These are phyloP conservation scores for Gonioctena quinquepunctata DNA, from an alignment of 1,140 invertebrate genomes.

Conservation along the genomic window DNA sequence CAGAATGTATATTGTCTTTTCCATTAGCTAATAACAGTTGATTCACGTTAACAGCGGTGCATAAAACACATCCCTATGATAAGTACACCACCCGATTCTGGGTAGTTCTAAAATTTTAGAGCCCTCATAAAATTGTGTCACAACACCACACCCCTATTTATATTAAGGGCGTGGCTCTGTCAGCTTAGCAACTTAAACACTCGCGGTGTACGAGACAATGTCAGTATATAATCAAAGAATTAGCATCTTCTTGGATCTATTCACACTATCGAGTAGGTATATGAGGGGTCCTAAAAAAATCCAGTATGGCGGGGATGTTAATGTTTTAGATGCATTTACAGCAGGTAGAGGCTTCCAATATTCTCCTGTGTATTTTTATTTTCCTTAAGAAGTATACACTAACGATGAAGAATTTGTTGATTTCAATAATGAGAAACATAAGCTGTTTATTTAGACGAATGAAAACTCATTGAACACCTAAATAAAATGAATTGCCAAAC, in stretches of 20 bases:
- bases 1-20: too few relatives aligned
- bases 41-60: too few relatives aligned
- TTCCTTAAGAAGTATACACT: too few relatives aligned
- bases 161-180: background rate
- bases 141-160: background rate
- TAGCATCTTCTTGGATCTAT: background rate
- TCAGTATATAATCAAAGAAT: background rate
- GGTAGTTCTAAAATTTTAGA: background rate
- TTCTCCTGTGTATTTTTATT: too few relatives aligned
- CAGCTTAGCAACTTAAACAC: background rate
- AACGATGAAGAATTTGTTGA: too few relatives aligned
- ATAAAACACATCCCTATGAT: too few relatives aligned
- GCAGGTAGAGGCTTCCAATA: background rate
- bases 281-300: background rate
- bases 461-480: too few relatives aligned
- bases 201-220: background rate
- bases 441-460: too few relatives aligned
- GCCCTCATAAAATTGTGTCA: background rate
- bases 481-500: too few relatives aligned
- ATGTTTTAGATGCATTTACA: slow-evolving; percentile 39
- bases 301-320: background rate
- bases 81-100: too few relatives aligned
- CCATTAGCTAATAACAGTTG: too few relatives aligned
- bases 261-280: background rate
- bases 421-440: too few relatives aligned